Percentiles rank a stretch among this genome's conserved stretches.
Conservation (phyloP, 2,888 invertebrate species). For the Ferrisia virgata region DNA sequence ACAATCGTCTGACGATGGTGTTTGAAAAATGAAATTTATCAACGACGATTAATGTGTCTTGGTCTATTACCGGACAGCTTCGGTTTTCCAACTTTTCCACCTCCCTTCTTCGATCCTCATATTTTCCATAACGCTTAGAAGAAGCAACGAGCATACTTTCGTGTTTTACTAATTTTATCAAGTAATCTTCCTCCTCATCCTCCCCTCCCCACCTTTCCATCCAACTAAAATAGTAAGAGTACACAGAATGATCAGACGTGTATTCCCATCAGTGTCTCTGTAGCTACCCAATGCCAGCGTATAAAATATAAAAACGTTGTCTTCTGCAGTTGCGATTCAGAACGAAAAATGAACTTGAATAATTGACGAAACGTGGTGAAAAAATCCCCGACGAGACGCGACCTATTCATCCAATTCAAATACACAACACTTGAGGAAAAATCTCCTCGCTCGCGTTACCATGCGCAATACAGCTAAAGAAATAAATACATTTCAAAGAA, state of each 20-base stretch:
- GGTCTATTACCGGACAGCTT: background rate
- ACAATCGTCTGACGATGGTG: background rate
- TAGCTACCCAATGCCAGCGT: too few relatives aligned
- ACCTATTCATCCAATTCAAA: too few relatives aligned
- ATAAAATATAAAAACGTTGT: background rate
- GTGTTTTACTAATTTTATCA: background rate
- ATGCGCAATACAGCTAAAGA: too few relatives aligned
- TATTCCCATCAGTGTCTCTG: background rate
- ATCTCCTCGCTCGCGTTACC: background rate
- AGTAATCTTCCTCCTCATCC: too few relatives aligned
- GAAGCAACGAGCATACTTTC: background rate
- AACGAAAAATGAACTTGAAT: background rate
- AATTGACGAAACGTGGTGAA: background rate
- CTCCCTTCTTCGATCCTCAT: background rate
- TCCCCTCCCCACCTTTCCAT: too few relatives aligned
- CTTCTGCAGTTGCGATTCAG: background rate
- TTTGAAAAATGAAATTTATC: constrained; percentile 14
- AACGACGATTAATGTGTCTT: background rate
- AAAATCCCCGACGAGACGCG: background rate
- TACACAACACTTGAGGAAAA: background rate
- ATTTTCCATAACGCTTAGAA: too few relatives aligned
- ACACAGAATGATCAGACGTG: background rate
- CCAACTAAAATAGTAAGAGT: background rate
- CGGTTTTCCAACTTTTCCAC: background rate
- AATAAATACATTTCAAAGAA: too few relatives aligned